Conservation (phyloP, 2,113 vertebrate genomes). For the Ahaetulla prasina region DNA sequence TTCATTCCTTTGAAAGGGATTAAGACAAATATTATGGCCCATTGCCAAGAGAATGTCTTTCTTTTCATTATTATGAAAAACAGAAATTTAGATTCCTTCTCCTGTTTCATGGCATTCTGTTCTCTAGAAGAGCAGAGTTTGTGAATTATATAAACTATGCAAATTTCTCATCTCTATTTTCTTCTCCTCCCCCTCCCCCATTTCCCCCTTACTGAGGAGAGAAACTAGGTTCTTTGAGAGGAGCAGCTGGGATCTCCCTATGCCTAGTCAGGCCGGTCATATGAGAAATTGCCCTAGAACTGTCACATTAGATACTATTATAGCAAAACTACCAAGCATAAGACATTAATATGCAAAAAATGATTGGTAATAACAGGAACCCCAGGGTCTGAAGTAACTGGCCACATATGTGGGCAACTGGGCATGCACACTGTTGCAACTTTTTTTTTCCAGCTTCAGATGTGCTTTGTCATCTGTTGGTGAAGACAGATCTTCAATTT, state of each 20-base stretch:
- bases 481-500: neutral
- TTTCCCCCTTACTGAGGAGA: neutral
- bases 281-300: slow-evolving; percentile 26
- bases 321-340: neutral
- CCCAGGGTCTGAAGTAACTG: neutral
- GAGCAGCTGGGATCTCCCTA: slow-evolving; percentile 1
- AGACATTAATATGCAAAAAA: neutral
- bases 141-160: neutral
- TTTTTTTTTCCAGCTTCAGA: neutral
- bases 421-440: neutral
- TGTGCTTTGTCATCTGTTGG: neutral
- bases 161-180: too few species aligned
- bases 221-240: neutral
- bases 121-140: neutral
- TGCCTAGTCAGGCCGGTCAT: neutral
- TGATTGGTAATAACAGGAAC: neutral
- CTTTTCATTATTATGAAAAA: neutral
- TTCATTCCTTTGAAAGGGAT: neutral
- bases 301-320: slow-evolving; percentile 24
- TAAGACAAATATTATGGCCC: neutral
- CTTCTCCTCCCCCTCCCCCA: neutral
- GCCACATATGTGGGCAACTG: neutral
- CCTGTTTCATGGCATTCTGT: neutral
- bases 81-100: neutral
- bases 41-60: neutral